Conservation (phyloP, 2,888 invertebrate genomes). For the Caenorhabditis sinica region DNA sequence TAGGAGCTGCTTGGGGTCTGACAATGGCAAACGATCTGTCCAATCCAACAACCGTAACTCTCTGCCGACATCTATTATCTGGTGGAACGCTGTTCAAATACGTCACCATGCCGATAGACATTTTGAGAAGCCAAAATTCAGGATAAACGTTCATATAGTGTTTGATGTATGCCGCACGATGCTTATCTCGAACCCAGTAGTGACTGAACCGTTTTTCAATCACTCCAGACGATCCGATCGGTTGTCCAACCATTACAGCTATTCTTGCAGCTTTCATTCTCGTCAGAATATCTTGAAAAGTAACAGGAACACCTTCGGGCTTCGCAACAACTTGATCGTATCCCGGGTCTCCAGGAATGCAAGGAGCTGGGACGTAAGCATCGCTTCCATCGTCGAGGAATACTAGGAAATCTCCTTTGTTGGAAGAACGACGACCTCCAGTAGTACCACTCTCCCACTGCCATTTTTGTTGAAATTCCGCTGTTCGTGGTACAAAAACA, state of each 20-base stretch:
- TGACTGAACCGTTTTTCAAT: slow-evolving; percentile 5
- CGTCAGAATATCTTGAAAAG: background rate
- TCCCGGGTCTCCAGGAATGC: background rate
- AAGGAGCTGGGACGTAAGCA: slow-evolving; percentile 49
- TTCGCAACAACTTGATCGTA: background rate
- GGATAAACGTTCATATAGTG: slow-evolving; percentile 64
- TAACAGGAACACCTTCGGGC: background rate
- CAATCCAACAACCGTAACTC: slow-evolving; percentile 25
- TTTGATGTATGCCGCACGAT: slow-evolving; percentile 14
- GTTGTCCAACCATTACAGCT: slow-evolving; percentile 51
- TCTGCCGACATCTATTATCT: background rate
- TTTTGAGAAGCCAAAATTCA: slow-evolving; percentile 71
- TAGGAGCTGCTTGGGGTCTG: background rate
- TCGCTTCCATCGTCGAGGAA: slow-evolving; percentile 69
- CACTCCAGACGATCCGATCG: slow-evolving; percentile 4
- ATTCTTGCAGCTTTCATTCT: slow-evolving; percentile 25
- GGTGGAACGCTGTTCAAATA: background rate
- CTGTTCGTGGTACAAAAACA: background rate
- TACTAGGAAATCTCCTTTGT: slow-evolving; percentile 44
- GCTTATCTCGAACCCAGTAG: slow-evolving; percentile 3
- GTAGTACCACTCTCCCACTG: slow-evolving; percentile 48
- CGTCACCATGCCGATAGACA: slow-evolving; percentile 54
- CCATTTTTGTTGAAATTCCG: background rate
- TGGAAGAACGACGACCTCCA: slow-evolving; percentile 22
- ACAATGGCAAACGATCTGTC: slow-evolving; percentile 57